Evolutionary conservation across 2,888 invertebrate genomes (phyloP), one percentile per base, ranked within the genome.

Genomic region (Drosophila putrida): DNA sequence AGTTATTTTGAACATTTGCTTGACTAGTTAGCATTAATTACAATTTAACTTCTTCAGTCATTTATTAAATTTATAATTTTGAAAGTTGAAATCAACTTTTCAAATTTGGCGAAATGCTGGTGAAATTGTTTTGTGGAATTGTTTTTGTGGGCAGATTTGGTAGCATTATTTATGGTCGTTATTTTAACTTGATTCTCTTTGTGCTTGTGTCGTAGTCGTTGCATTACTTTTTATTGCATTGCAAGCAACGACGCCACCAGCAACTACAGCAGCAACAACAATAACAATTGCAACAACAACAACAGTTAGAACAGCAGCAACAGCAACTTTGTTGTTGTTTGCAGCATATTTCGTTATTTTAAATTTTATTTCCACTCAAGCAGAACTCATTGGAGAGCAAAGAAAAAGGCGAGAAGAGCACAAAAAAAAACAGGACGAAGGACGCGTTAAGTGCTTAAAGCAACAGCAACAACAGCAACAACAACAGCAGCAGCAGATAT

Each of bases 321-420:
- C 43, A 63, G 68, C 60, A 68, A 55, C 39, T 25, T 43, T 71
- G 54, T 55, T 59, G 74, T 39, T 73, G 69, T 13, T 58, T 44
- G 63, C 60, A 70, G 66, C 74, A 74, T 72, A 68, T 82, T 82
- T 66, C 75, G 72, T 79, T 78, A 75, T 80, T 79, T 86, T 71
- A 81, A 71, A 83, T 86, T 81, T 81, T 65, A 77, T 75, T 83
- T 83, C 61, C 72, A 78, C 72, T 65, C 74, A 68, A 77, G 75
- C 68, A 70, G 71, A 73, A 64, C 68, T 69, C 75, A 71, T 71
- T 80, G 75, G 15, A 50, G 67, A 58, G 63, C 68, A 44, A 61
- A 65, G 61, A 50, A 67, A 50, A 51, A 44, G 62, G 61, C 69
- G 53, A 53, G 51, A 68, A 44, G 28, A 43, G 38, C 38, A 61